Percentiles rank a stretch among this genome's conserved stretches.
These are phyloP conservation scores for Caloenas nicobarica DNA, from an alignment of 2,113 vertebrate species.

Conservation along the genomic window DNA sequence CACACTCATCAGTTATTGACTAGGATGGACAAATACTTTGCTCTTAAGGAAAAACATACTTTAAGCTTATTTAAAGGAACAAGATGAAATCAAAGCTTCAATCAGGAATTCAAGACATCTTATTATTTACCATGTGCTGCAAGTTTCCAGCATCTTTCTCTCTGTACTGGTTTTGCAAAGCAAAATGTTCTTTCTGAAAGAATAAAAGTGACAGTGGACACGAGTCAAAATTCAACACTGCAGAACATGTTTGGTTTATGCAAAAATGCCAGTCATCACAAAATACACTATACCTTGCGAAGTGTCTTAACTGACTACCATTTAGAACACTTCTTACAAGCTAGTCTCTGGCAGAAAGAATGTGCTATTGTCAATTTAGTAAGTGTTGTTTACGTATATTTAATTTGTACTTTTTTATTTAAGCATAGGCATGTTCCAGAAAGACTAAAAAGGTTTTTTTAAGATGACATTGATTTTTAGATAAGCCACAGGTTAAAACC, in stretches of 20 bases:
- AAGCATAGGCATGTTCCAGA: neutral
- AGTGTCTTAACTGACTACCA: neutral
- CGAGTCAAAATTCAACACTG: neutral
- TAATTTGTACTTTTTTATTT: neutral
- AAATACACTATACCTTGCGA: neutral
- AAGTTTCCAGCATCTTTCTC: slow-evolving; percentile 50
- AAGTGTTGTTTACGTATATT: neutral
- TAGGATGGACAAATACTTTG: neutral
- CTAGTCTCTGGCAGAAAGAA: neutral
- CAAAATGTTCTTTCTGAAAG: slow-evolving; percentile 67
- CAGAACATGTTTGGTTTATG: neutral
- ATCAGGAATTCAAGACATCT: neutral
- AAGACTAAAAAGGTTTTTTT: neutral
- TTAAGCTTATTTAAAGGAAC: neutral
- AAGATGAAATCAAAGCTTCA: neutral
- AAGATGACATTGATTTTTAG: neutral
- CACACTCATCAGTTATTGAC: neutral
- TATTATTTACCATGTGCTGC: slow-evolving; percentile 67
- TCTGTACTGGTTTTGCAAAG: slow-evolving; percentile 65
- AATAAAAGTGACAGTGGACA: slow-evolving; percentile 6
- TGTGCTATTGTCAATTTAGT: neutral
- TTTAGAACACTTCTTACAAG: neutral
- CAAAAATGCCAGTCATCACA: neutral
- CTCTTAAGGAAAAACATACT: neutral
- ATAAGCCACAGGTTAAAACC: neutral